A percentile compares a stretch with the other conserved stretches of the same genome.
Conservation (phyloP, 2,888 invertebrate species). For the Pediacus dermestoides region DNA sequence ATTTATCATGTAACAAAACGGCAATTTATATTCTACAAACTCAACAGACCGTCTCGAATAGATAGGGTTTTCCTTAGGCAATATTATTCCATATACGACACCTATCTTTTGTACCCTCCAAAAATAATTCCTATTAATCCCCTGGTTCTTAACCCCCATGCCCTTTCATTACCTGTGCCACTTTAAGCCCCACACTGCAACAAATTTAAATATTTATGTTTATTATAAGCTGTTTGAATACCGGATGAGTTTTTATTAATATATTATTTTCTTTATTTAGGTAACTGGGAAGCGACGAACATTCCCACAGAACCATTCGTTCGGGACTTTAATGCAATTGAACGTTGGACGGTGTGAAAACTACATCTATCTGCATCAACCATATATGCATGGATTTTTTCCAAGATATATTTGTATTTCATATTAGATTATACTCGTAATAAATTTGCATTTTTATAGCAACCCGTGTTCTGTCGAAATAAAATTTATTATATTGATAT, state of each 20-base stretch:
- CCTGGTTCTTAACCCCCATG: constrained; percentile 28
- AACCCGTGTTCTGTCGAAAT: too few species aligned
- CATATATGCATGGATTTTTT: neutral
- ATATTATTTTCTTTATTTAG: constrained; percentile 5
- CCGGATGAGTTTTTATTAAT: constrained; percentile 3
- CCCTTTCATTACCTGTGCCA: constrained; percentile 22
- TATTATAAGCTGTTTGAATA: constrained; percentile 13
- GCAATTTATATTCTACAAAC: constrained; percentile 35
- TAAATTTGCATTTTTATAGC: neutral
- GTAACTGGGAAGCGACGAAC: constrained; percentile 1
- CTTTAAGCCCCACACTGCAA: constrained; percentile 19
- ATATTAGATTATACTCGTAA: too few species aligned
- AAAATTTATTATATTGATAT: too few species aligned
- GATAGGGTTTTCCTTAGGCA: constrained; percentile 29
- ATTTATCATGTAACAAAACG: constrained; percentile 33
- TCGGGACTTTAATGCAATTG: neutral
- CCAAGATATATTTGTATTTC: too few species aligned
- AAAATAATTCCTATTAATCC: constrained; percentile 35
- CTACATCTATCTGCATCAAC: too few species aligned
- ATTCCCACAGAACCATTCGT: constrained; percentile 5
- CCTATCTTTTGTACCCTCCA: constrained; percentile 35
- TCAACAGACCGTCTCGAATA: constrained; percentile 35
- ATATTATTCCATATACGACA: constrained; percentile 30
- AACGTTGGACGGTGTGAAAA: constrained; percentile 1
- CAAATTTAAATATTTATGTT: constrained; percentile 24